A percentile compares a stretch with the other conserved stretches of the same genome.
These are phyloP conservation scores for Chrysomallon squamiferum DNA, from an alignment of 1,140 invertebrate species.

Conservation along the genomic window DNA sequence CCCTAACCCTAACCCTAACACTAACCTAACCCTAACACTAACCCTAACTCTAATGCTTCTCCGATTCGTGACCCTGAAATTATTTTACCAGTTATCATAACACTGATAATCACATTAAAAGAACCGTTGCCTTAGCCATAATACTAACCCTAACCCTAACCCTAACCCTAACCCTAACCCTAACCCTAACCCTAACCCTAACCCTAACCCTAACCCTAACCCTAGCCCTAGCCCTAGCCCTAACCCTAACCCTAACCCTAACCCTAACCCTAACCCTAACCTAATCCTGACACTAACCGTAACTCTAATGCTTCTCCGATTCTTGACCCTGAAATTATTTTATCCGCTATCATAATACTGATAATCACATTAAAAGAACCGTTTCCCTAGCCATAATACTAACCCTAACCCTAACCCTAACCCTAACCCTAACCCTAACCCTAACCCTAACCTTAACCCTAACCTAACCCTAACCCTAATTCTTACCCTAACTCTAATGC, in stretches of 20 bases:
- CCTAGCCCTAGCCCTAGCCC: not conserved
- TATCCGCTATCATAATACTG: too few species aligned
- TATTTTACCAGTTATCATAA: too few species aligned
- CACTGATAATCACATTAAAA: too few species aligned
- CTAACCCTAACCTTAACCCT: not conserved
- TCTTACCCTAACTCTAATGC: too few species aligned
- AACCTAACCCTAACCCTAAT: too few species aligned
- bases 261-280: not conserved
- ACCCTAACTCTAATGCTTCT: not conserved
- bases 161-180: not conserved
- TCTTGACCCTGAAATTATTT: too few species aligned
- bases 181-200: not conserved
- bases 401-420: not conserved
- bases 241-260: not conserved
- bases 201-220: constrained; percentile 2
- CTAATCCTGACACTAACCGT: not conserved
- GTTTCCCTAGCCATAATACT: too few species aligned
- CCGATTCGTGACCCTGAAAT: not conserved
- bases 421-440: not conserved
- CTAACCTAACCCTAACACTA: not conserved
- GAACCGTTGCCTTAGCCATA: not conserved
- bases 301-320: not conserved
- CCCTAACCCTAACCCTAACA: not conserved
- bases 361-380: too few species aligned
- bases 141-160: not conserved